A percentile compares a stretch with the other conserved stretches of the same genome.
These are phyloP conservation scores for Tridacna gigas DNA, from an alignment of 2,888 invertebrate genomes.

Conservation along the genomic window DNA sequence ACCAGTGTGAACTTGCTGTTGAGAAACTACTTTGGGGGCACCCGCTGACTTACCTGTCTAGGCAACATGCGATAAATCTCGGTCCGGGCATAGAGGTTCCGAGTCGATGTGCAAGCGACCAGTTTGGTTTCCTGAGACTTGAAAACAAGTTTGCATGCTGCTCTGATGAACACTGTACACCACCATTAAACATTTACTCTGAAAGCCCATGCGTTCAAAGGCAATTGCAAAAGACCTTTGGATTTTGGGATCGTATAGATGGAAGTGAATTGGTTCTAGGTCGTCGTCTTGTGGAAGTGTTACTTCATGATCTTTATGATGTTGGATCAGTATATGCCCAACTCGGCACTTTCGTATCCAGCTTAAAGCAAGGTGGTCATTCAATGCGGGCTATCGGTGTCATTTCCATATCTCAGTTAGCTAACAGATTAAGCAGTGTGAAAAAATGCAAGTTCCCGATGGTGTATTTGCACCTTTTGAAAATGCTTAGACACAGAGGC, in stretches of 20 bases:
- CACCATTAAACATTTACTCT: slow-evolving; percentile 1
- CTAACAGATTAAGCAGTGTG: too few relatives aligned
- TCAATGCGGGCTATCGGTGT: too few relatives aligned
- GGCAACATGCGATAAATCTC: slow-evolving; percentile 16
- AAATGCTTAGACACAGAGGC: too few relatives aligned
- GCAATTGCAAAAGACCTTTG: slow-evolving; percentile 8
- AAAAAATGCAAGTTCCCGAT: too few relatives aligned
- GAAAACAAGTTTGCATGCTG: slow-evolving; percentile 11
- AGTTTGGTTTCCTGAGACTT: not conserved
- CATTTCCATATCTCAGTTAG: too few relatives aligned
- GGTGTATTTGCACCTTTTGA: too few relatives aligned
- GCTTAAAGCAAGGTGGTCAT: too few relatives aligned
- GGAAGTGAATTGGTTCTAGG: not conserved
- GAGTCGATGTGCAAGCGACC: slow-evolving; percentile 4
- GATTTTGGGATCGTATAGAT: slow-evolving; percentile 17
- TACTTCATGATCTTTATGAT: slow-evolving; percentile 4
- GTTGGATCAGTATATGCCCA: too few relatives aligned
- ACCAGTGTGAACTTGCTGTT: not conserved
- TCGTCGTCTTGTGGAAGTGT: not conserved
- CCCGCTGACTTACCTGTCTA: slow-evolving; percentile 1
- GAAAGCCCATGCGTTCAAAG: not conserved
- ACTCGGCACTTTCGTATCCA: too few relatives aligned
- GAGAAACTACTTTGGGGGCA: slow-evolving; percentile 11
- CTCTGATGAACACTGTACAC: slow-evolving; percentile 9
- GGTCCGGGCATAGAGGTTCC: slow-evolving; percentile 1